phyloP scores from a whole-genome alignment of 1,140 invertebrate species.

The Samia ricini region DNA sequence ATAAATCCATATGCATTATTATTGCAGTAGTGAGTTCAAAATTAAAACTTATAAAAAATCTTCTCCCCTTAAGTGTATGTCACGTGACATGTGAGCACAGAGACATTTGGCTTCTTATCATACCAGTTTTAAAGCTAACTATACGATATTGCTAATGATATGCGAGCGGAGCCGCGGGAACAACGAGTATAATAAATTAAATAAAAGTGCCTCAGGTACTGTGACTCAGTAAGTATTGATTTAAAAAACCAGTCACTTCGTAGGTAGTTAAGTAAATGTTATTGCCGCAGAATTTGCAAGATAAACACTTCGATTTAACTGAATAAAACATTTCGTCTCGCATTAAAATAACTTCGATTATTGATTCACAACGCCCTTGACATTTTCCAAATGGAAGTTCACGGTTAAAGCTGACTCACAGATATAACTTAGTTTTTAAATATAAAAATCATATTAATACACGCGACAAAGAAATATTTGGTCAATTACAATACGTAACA shows the following conservation, averaged over 20 bases:
- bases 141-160: not conserved
- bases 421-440: not conserved
- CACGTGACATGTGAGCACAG: constrained; percentile 34
- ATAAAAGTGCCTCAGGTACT: too few species aligned
- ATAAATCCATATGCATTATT: constrained; percentile 53
- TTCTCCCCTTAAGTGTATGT: constrained; percentile 38
- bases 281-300: not conserved
- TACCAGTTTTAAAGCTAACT: not conserved
- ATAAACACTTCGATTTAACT: not conserved
- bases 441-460: not conserved
- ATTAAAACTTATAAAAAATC: constrained; percentile 44
- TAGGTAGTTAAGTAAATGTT: not conserved
- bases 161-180: too few species aligned
- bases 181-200: too few species aligned
- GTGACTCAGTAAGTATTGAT: not conserved
- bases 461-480: not conserved
- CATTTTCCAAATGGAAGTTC: not conserved
- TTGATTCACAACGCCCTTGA: not conserved
- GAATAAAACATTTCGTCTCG: not conserved
- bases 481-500: too few species aligned
- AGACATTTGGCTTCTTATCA: constrained; percentile 28
- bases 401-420: not conserved
- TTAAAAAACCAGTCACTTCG: too few species aligned
- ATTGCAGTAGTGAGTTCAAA: constrained; percentile 62
- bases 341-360: not conserved